Conservation (phyloP, 2,888 invertebrate species). For the Melolontha melolontha region DNA sequence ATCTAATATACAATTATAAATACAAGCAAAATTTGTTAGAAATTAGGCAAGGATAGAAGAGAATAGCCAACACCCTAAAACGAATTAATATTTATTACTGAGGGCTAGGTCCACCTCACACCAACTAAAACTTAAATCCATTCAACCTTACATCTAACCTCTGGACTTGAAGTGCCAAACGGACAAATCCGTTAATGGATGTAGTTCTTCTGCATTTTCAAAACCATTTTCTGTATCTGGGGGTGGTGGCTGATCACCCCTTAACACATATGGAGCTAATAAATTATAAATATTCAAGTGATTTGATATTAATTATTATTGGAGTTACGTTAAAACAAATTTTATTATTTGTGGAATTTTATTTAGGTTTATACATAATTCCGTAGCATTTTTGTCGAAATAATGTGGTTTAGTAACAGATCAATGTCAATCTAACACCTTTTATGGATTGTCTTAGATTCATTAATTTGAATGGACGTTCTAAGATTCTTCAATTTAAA, state of each 20-base stretch:
- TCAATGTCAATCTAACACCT: too few species aligned
- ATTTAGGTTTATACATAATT: too few species aligned
- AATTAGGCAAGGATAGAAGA: conserved; percentile 21
- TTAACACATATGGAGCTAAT: conserved; percentile 45
- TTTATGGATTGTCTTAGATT: too few species aligned
- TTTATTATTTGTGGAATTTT: too few species aligned
- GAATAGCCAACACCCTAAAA: conserved; percentile 47
- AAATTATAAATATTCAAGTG: too few species aligned
- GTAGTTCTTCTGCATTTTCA: conserved; percentile 56
- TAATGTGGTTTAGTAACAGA: too few species aligned
- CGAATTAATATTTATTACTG: conserved; percentile 35
- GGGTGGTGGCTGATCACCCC: conserved; percentile 63
- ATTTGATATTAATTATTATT: too few species aligned
- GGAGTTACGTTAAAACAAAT: too few species aligned
- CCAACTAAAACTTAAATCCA: conserved; percentile 41
- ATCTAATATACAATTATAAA: not conserved
- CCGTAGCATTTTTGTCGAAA: too few species aligned
- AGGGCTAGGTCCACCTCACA: conserved; percentile 5
- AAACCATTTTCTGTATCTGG: conserved; percentile 57
- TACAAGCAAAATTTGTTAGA: conserved; percentile 34
- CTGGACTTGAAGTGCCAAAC: conserved; percentile 44
- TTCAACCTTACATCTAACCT: conserved; percentile 45
- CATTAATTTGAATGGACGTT: too few species aligned
- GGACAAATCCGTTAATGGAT: conserved; percentile 58
- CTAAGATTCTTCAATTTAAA: too few species aligned